Conservation (phyloP, 2,113 vertebrate species). For the Calcarius ornatus region DNA sequence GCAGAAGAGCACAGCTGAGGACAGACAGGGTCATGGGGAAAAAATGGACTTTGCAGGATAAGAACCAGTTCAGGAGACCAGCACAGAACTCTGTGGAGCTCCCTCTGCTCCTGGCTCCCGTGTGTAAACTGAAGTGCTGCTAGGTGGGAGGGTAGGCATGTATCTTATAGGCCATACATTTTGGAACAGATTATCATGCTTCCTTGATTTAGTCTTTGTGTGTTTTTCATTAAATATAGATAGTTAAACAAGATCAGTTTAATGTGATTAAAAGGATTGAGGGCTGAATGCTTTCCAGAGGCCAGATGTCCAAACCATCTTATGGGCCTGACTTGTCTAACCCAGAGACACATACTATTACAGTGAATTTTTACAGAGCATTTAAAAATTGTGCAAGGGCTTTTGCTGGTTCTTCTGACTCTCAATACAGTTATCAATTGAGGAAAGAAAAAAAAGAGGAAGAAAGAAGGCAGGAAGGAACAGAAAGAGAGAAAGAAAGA, state of each 20-base stretch:
- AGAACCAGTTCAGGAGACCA: neutral
- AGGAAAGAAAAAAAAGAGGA: no score
- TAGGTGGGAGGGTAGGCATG: neutral
- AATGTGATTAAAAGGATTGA: neutral
- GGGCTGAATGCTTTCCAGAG: neutral
- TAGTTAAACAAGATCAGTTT: neutral
- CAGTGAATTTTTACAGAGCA: neutral
- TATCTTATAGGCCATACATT: neutral
- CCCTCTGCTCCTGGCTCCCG: neutral
- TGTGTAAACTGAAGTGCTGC: neutral
- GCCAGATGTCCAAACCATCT: neutral
- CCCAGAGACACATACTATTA: neutral
- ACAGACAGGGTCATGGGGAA: neutral
- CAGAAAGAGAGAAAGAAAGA: no score
- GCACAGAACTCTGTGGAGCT: neutral
- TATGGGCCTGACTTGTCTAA: neutral
- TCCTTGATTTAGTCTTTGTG: neutral
- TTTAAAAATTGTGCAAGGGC: neutral
- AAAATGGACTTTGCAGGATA: neutral
- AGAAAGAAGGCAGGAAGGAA: no score
- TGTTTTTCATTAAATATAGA: neutral
- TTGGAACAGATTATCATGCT: neutral
- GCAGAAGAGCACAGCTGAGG: neutral
- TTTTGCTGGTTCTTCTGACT: neutral
- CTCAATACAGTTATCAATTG: neutral